These are phyloP conservation scores for Pterocles orientalis DNA, from an alignment of 2,113 vertebrate genomes.

Conservation along the genomic window DNA sequence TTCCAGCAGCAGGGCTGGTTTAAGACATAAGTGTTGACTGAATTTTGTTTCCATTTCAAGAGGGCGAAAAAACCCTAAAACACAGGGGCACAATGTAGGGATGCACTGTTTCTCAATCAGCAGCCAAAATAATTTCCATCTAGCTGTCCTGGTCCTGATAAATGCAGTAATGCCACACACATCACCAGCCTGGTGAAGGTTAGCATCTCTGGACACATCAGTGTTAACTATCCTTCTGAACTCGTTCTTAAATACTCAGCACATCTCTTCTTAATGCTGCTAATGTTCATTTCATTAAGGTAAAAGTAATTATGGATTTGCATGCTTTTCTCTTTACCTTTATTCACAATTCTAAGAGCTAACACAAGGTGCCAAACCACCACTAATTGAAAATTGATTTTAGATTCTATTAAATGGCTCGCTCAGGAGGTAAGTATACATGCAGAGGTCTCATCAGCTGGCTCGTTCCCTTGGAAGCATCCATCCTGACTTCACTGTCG, in stretches of 20 bases:
- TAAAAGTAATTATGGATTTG: conserved; percentile 58
- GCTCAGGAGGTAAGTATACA: background rate
- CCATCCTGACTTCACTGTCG: conserved; percentile 1
- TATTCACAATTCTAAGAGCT: conserved; percentile 56
- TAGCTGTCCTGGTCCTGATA: background rate
- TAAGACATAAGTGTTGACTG: background rate
- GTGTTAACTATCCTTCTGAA: background rate
- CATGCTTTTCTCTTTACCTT: conserved; percentile 40
- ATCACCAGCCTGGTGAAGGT: background rate
- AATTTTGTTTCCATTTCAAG: background rate
- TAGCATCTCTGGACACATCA: background rate
- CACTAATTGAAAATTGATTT: conserved; percentile 79
- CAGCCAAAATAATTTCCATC: background rate
- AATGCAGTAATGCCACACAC: background rate
- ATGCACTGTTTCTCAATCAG: background rate
- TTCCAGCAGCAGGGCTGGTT: background rate
- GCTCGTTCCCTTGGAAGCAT: background rate
- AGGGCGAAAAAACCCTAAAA: background rate
- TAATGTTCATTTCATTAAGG: conserved; percentile 36
- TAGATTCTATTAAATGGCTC: conserved; percentile 62
- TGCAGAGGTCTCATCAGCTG: background rate
- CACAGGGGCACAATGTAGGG: background rate
- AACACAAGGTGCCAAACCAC: conserved; percentile 61
- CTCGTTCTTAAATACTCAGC: background rate
- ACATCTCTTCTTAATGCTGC: background rate